Conservation (phyloP, 2,888 invertebrate species). For the Abrostola tripartita region DNA sequence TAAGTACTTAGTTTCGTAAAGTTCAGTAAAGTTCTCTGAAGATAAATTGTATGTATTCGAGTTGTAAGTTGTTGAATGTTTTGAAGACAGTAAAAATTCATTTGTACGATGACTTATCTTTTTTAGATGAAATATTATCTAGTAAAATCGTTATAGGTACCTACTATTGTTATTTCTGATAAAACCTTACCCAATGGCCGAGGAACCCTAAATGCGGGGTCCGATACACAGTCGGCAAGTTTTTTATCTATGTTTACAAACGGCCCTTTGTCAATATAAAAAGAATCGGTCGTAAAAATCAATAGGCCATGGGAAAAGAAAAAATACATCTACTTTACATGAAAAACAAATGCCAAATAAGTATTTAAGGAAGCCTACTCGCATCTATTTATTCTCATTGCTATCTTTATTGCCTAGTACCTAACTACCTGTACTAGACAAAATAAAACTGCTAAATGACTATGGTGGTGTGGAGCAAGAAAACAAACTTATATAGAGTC, state of each 20-base stretch:
- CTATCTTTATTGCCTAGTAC: not conserved
- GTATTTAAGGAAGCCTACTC: conserved; percentile 8
- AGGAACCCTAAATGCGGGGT: conserved; percentile 1
- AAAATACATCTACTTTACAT: conserved; percentile 5
- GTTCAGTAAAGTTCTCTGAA: too few relatives aligned
- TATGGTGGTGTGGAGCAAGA: too few relatives aligned
- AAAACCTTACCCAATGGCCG: not conserved
- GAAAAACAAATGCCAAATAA: conserved; percentile 16
- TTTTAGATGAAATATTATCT: too few relatives aligned
- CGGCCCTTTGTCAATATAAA: conserved; percentile 10
- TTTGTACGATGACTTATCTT: too few relatives aligned
- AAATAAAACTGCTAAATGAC: too few relatives aligned
- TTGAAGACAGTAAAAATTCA: too few relatives aligned
- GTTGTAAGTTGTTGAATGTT: too few relatives aligned
- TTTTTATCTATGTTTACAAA: conserved; percentile 12
- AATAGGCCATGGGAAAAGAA: conserved; percentile 7
- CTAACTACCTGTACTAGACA: not conserved
- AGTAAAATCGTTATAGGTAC: too few relatives aligned
- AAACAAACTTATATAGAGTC: too few relatives aligned
- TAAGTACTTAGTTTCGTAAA: too few relatives aligned
- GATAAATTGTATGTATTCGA: too few relatives aligned
- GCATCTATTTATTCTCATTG: conserved; percentile 11
- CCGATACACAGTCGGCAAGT: conserved; percentile 3
- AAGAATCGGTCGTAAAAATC: conserved; percentile 15
- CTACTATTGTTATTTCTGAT: too few relatives aligned